Conservation (phyloP, 2,113 vertebrate species). For the Pithys albifrons region DNA sequence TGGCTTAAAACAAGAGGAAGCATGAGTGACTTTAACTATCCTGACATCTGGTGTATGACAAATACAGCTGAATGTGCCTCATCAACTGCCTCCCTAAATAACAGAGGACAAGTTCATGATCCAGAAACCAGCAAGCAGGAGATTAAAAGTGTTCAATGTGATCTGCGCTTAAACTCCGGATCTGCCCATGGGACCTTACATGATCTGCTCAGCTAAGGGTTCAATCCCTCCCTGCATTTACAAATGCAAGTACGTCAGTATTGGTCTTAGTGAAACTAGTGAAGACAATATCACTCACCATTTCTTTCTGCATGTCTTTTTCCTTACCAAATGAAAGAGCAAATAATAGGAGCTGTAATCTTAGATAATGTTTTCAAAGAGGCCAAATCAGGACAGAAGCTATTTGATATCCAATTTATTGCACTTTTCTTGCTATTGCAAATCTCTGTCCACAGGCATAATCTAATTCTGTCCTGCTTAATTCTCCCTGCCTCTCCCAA, state of each 20-base stretch:
- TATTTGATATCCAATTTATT: neutral
- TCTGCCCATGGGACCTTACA: neutral
- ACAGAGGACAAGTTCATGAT: conserved; percentile 50
- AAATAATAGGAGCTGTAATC: neutral
- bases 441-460: neutral
- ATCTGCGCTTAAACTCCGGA: neutral
- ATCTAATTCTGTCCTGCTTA: neutral
- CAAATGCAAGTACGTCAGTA: neutral
- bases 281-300: neutral
- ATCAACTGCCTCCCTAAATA: conserved; percentile 28
- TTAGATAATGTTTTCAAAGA: neutral
- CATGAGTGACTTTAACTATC: conserved; percentile 53
- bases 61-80: conserved; percentile 13
- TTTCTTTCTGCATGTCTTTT: neutral
- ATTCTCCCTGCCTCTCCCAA: neutral
- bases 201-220: neutral
- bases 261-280: neutral
- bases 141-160: neutral
- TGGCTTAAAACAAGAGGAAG: conserved; percentile 12
- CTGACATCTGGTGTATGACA: conserved; percentile 28
- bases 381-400: neutral
- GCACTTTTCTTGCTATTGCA: neutral
- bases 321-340: neutral
- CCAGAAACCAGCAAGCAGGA: conserved; percentile 15
- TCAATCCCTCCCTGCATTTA: neutral